Evolutionary conservation across 64 coral and sea anemone species (phyloP).

Genomic region (Actinia equina): DNA sequence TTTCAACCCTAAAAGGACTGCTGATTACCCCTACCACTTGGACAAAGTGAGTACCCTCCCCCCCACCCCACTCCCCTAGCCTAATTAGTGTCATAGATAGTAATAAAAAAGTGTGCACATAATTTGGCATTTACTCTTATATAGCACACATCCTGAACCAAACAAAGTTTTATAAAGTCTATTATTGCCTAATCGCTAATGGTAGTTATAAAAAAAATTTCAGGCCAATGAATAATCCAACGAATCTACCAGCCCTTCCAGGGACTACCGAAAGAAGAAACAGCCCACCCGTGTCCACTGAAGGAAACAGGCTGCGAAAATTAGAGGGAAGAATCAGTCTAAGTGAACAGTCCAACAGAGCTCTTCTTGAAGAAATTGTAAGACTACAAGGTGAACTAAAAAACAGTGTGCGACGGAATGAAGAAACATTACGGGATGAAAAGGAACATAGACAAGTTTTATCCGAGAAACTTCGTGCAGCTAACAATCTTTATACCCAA

Average conservation of each 20-base stretch:
- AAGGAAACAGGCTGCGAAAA: constrained; percentile 37
- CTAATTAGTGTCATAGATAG: too few species aligned
- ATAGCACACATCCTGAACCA: too few species aligned
- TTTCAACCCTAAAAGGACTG: too few species aligned
- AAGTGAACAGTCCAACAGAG: constrained; percentile 95
- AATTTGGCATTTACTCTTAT: too few species aligned
- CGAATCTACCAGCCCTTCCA: constrained; percentile 45
- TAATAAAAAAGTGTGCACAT: too few species aligned
- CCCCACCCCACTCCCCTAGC: too few species aligned
- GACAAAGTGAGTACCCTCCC: too few species aligned
- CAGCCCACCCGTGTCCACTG: constrained; percentile 10
- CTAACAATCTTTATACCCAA: constrained; percentile 89
- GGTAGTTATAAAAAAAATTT: too few species aligned
- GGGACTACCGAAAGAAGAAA: constrained; percentile 23
- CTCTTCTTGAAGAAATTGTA: constrained; percentile 89
- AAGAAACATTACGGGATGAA: constrained; percentile 80
- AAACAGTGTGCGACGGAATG: constrained; percentile 75
- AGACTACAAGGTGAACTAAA: constrained; percentile 91
- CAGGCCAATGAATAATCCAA: background rate
- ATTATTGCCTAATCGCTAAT: too few species aligned
- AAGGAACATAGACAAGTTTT: constrained; percentile 81
- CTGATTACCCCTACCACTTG: too few species aligned
- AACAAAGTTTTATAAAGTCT: too few species aligned
- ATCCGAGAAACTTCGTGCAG: constrained; percentile 81
- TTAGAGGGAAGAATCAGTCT: constrained; percentile 82